phyloP scores from a whole-genome alignment of 1,140 invertebrate genomes.

The Pseudomyrmex dendroicus region DNA sequence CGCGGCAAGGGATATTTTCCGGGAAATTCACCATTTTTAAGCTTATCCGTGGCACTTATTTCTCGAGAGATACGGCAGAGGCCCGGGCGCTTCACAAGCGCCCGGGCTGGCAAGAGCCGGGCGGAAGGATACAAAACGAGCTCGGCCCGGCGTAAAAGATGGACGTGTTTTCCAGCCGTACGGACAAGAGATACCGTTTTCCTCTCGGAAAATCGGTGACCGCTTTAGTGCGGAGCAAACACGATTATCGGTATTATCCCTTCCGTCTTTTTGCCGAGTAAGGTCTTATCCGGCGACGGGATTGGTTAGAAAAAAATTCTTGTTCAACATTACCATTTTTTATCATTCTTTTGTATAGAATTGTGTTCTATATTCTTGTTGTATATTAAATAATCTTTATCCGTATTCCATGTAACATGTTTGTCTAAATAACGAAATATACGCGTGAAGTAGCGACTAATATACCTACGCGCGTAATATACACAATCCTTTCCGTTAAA shows the following conservation, averaged over 20 bases:
- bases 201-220: conserved; percentile 43
- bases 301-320: too few species aligned
- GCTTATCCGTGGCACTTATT: conserved; percentile 71
- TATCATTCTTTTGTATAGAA: too few species aligned
- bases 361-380: not conserved
- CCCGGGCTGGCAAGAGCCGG: conserved; percentile 16
- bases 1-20: conserved; percentile 56
- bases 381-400: too few species aligned
- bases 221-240: conserved; percentile 27
- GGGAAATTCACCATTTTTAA: conserved; percentile 67
- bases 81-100: conserved; percentile 35
- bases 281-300: not conserved
- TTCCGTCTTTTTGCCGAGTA: not conserved
- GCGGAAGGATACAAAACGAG: conserved; percentile 67
- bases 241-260: conserved; percentile 25
- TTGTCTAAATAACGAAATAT: not conserved
- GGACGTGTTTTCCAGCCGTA: conserved; percentile 65
- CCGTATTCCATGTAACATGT: not conserved
- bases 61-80: conserved; percentile 60
- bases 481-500: too few species aligned
- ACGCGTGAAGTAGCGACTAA: too few species aligned
- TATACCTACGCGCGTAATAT: too few species aligned
- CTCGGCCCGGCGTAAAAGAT: conserved; percentile 63
- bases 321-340: not conserved
- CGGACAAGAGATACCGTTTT: conserved; percentile 60